Base-by-base conservation (phyloP, 1,140 invertebrate species). In the Brachionus sp. region DNA sequence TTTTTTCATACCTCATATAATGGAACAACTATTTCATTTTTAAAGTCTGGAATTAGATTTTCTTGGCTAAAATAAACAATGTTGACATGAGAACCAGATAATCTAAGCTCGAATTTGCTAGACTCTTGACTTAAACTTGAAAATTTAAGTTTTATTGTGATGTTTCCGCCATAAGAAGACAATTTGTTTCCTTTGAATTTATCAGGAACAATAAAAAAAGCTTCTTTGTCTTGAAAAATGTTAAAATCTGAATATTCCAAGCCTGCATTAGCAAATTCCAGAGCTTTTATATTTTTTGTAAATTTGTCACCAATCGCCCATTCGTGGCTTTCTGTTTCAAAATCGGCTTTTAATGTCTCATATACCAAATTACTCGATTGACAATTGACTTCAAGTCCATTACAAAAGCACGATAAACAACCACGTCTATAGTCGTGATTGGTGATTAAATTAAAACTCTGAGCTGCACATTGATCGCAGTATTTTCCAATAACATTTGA, bases 381-480 rank as follows among this genome's bases (percentile, higher is more conserved):
- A 37, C 80, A 82, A n/a, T 44, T 25, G n/a, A 66, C 57, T 66
- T 66, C 42, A n/a, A 82, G 19, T n/a, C 80, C 80, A 68, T 66
- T 66, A 50, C 80, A 82, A 42, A 82, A 82, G 35, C 80, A 82
- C 25, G 80, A 37, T 25, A 70, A 46, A 68, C 80, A 82, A 44
- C 97, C 97, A 9, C 93, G 91, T 1, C 93, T 92, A 37, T 57
- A 78, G 10, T 66, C 62, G 88, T 98, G 97, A 39, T 86, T 89
- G 19, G 91, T 91, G 87, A 96, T 93, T 23, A 99, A 89, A 88
- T 97, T 94, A 88, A 95, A 99, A 1, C 94, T 95, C 50, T 95
- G 96, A 33, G 95, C 92, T 84, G 92, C 92, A 87, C 97, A 99
- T 1, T 92, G 88, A 84, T 96, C 94, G 88, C 97, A 99, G 0